A percentile compares a stretch with the other conserved stretches of the same genome.
Evolutionary conservation across 2,113 vertebrate species (phyloP).

Genomic region (Thomomys bottae): DNA sequence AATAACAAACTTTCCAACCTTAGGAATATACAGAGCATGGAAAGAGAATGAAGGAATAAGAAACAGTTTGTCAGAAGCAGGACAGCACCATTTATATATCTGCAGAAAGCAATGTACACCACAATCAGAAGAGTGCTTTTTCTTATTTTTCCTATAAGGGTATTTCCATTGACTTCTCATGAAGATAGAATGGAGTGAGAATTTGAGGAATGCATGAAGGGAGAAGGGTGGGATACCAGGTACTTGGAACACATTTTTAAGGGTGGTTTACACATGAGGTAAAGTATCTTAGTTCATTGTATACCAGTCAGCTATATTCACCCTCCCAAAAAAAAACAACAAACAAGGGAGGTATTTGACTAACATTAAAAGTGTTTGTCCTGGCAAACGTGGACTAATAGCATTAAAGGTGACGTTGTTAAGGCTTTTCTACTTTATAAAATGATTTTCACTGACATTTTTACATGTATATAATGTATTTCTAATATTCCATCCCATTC

Average conservation of each 20-base stretch:
- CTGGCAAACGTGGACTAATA: background rate
- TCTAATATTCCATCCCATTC: too few species aligned
- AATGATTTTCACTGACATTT: too few species aligned
- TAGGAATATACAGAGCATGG: background rate
- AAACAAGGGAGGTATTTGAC: background rate
- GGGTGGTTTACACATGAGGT: background rate
- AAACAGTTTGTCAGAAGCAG: slow-evolving; percentile 2
- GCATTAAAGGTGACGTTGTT: background rate
- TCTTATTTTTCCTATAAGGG: background rate
- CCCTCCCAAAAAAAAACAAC: background rate
- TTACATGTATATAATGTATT: too few species aligned
- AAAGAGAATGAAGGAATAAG: background rate
- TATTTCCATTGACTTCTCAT: background rate
- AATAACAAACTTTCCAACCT: too few species aligned
- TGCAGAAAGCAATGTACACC: background rate
- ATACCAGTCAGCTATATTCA: background rate
- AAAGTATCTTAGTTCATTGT: background rate
- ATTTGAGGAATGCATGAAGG: background rate
- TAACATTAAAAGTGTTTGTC: too few species aligned
- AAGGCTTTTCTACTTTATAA: too few species aligned
- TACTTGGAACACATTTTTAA: background rate
- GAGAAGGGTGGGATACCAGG: background rate
- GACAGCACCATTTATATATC: background rate
- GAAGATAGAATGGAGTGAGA: background rate
- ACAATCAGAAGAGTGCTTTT: background rate